These are phyloP conservation scores for Hemicordylus capensis DNA, from an alignment of 2,113 vertebrate genomes.

Conservation along the genomic window DNA sequence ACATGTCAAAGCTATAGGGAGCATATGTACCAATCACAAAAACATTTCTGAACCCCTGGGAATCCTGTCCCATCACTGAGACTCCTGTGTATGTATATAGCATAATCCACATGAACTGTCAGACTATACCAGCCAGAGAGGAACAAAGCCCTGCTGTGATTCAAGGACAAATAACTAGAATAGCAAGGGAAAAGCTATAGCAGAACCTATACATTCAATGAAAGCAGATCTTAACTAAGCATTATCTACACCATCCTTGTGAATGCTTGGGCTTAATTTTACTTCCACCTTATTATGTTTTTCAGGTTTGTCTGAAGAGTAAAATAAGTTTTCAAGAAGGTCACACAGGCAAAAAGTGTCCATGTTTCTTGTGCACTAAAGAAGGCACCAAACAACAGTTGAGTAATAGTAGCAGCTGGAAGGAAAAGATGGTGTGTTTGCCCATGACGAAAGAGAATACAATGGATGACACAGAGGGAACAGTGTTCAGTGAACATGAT, in stretches of 20 bases:
- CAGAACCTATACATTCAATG: background rate
- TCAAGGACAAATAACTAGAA: accelerated
- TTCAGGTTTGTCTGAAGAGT: background rate
- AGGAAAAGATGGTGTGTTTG: background rate
- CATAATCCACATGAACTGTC: background rate
- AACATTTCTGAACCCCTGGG: background rate
- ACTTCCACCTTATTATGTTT: background rate
- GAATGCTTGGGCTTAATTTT: background rate
- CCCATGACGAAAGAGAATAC: background rate
- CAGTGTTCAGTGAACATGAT: background rate
- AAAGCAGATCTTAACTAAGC: background rate
- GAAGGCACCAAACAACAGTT: background rate
- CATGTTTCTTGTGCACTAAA: background rate
- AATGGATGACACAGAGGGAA: background rate
- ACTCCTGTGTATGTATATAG: accelerated
- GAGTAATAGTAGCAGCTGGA: background rate
- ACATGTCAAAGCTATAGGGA: background rate
- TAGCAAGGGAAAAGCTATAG: too few relatives aligned
- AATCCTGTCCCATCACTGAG: background rate
- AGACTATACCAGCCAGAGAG: accelerated
- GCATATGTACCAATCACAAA: background rate
- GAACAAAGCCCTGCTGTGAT: accelerated
- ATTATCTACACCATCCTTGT: background rate
- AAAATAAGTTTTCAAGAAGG: background rate
- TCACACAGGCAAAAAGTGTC: background rate